Evolutionary conservation across 2,113 vertebrate species (phyloP), one percentile per base, ranked within the genome.

Genomic region (Eulacestoma nigropectus): DNA sequence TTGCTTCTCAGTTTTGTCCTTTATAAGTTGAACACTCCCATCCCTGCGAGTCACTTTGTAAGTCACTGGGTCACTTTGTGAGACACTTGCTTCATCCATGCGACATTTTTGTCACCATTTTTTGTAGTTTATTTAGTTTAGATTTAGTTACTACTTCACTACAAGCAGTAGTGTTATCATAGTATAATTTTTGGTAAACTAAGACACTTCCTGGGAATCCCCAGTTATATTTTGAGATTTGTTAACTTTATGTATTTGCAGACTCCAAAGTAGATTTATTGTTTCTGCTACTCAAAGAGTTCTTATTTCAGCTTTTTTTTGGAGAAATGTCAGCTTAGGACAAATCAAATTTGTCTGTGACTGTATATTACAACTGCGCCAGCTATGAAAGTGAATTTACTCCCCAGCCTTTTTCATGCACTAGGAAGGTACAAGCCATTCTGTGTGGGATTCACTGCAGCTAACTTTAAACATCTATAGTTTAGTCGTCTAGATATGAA

Each of bases 361-460:
- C 49, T 27, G 10, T 46, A 4, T 7, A 10, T 76, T 79, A 75
- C 32, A 87, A 59, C 37, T 57, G 8, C 79, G 56, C 7, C 56
- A 86, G 35, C 62, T 52, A 47, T 82, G 81, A 47, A 73, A 85
- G 8, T 25, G 56, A 93, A 87, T 32, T 87, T 32, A 21, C 33
- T 76, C 32, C 49, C 20, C n/a, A 82, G 25, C 2, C 15, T 83
- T 86, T 85, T 72, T 33, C 13, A 3, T 85, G 52, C 0, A 1
- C 47, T 74, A 5, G 33, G 39, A 74, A 78, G 35, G 39, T 91
- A 84, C 33, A 82, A 94, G 29, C 47, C 65, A 75, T 92, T 82
- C 81, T 79, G 77, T 84, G 92, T 89, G 62, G 82, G 93, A 94
- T 70, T 89, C 32, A 63, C 59, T 92, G 80, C 55, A 94, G 59